phyloP scores from a whole-genome alignment of 2,888 invertebrate genomes.

The Lysandra bellargus region DNA sequence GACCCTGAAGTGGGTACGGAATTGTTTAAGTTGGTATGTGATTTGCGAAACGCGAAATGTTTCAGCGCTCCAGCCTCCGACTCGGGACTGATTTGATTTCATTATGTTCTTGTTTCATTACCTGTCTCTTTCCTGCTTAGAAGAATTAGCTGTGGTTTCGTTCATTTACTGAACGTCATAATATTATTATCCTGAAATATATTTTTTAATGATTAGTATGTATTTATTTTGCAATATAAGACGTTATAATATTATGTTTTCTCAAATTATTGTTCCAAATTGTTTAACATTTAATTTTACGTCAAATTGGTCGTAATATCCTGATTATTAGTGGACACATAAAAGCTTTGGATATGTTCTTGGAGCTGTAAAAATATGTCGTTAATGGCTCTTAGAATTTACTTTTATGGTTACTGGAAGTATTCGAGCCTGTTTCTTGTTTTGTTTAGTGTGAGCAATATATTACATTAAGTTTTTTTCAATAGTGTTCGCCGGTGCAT shows the following conservation, averaged over 20 bases:
- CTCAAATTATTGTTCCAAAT: too few relatives aligned
- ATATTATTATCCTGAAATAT: too few relatives aligned
- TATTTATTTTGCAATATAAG: too few relatives aligned
- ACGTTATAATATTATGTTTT: background rate
- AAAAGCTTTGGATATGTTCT: slow-evolving; percentile 20
- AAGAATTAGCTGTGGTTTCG: background rate
- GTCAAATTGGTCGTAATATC: background rate
- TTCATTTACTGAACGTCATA: background rate
- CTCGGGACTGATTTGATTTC: background rate
- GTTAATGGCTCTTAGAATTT: slow-evolving; percentile 13
- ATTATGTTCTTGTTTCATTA: slow-evolving; percentile 16
- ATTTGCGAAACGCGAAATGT: slow-evolving; percentile 28
- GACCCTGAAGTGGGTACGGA: background rate
- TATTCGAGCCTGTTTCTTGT: background rate
- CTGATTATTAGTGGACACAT: slow-evolving; percentile 2
- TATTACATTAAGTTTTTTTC: background rate
- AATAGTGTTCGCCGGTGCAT: background rate
- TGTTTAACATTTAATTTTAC: background rate
- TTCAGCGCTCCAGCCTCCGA: slow-evolving; percentile 9
- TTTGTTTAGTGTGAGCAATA: background rate
- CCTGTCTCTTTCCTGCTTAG: background rate
- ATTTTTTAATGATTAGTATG: too few relatives aligned
- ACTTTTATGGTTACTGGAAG: background rate
- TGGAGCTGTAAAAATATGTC: background rate
- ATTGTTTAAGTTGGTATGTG: slow-evolving; percentile 23